Evolutionary conservation across 2,797 vertebrate species (phyloP).

Genomic region (Onychomys arenicola): DNA sequence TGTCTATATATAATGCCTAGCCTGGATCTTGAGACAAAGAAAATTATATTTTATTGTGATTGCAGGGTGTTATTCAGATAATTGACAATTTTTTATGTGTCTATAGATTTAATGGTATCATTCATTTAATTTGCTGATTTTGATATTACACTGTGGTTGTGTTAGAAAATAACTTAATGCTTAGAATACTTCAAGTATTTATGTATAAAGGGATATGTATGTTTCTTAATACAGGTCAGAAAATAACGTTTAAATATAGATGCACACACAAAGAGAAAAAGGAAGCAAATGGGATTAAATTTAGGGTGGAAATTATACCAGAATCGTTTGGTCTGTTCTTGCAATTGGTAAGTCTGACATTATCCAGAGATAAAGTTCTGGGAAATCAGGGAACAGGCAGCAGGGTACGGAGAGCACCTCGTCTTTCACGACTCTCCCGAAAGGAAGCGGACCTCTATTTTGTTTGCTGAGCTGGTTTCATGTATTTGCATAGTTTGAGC

Average conservation of each 20-base stretch:
- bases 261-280: background rate
- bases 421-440: background rate
- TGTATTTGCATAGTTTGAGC: background rate
- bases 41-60: background rate
- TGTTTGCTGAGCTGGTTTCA: background rate
- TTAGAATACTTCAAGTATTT: background rate
- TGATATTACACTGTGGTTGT: background rate
- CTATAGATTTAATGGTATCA: background rate
- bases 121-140: slow-evolving; percentile 22
- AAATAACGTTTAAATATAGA: background rate
- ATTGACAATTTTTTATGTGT: background rate
- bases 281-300: background rate
- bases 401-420: background rate
- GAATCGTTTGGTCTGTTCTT: slow-evolving; percentile 37
- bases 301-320: background rate
- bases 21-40: background rate
- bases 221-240: background rate
- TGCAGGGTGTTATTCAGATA: background rate
- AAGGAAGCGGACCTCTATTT: background rate
- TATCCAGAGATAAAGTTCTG: slow-evolving; percentile 47
- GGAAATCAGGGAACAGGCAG: background rate
- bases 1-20: background rate
- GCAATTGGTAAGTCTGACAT: slow-evolving; percentile 56
- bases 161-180: background rate
- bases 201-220: background rate